Percentiles rank a stretch among this genome's conserved stretches.
Evolutionary conservation across 35 echinoderm and acorn worm genomes (phyloP).

Genomic region (Holothuria glaberrima): DNA sequence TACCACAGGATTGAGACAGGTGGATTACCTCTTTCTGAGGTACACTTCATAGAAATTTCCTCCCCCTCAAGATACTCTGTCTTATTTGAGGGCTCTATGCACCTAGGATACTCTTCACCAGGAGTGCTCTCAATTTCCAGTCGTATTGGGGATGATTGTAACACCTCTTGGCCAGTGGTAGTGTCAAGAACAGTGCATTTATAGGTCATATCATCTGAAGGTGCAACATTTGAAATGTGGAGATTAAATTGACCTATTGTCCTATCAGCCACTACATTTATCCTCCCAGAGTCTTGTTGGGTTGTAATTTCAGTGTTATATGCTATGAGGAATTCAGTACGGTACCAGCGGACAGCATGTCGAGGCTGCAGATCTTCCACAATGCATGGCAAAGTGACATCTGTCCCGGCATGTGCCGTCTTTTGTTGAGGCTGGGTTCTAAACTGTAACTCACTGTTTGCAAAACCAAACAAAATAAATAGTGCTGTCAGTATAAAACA

Average conservation of each 20-base stretch:
- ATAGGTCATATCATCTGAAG: conserved; percentile 69
- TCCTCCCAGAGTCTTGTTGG: conserved; percentile 5
- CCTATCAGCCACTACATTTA: neutral
- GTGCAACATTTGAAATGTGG: conserved; percentile 58
- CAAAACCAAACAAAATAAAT: neutral
- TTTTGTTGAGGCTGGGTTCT: conserved; percentile 9
- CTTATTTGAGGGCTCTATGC: conserved; percentile 54
- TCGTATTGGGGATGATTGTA: conserved; percentile 46
- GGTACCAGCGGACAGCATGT: neutral
- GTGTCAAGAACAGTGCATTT: conserved; percentile 38
- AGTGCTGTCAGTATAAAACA: too few species aligned
- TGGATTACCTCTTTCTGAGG: conserved; percentile 83
- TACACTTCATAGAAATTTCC: conserved; percentile 57
- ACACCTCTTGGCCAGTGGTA: neutral
- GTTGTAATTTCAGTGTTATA: neutral
- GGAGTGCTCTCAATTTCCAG: conserved; percentile 76
- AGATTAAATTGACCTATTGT: conserved; percentile 76
- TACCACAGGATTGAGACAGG: conserved; percentile 75
- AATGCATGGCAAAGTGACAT: conserved; percentile 22
- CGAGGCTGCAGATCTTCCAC: neutral
- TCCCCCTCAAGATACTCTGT: conserved; percentile 66
- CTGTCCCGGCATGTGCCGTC: conserved; percentile 4
- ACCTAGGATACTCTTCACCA: conserved; percentile 53
- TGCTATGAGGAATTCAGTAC: neutral
- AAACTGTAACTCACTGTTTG: conserved; percentile 14